Percentiles rank a stretch among this genome's conserved stretches.
Evolutionary conservation across 2,888 invertebrate species (phyloP).

Genomic region (Chalcis sispes): DNA sequence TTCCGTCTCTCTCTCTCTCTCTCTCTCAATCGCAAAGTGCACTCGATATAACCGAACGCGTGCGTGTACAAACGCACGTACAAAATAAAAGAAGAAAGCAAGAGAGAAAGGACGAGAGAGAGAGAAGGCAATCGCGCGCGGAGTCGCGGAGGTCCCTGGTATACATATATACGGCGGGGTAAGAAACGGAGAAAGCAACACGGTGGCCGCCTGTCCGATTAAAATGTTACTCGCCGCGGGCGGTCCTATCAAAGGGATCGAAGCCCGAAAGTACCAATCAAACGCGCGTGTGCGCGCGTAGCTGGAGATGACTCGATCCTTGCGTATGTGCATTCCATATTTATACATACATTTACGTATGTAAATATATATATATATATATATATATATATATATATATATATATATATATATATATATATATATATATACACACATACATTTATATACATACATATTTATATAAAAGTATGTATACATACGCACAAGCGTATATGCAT

Average conservation of each 20-base stretch:
- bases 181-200: constrained; percentile 59
- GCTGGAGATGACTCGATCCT: not conserved
- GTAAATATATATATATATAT: too few relatives aligned
- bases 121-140: constrained; percentile 19
- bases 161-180: constrained; percentile 48
- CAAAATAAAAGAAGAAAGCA: constrained; percentile 39
- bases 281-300: constrained; percentile 24
- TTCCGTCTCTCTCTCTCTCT: too few relatives aligned
- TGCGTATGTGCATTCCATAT: too few relatives aligned
- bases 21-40: not conserved
- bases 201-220: constrained; percentile 68
- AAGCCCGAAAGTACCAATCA: constrained; percentile 59
- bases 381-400: too few relatives aligned
- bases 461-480: too few relatives aligned
- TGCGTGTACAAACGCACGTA: not conserved
- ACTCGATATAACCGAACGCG: not conserved
- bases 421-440: too few relatives aligned
- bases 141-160: not conserved
- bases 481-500: too few relatives aligned
- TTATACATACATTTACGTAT: too few relatives aligned
- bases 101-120: constrained; percentile 27
- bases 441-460: too few relatives aligned
- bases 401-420: not conserved
- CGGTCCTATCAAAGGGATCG: constrained; percentile 71
- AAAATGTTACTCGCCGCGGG: constrained; percentile 73